phyloP scores from a whole-genome alignment of 2,888 invertebrate species.

The Hoplodrina ambigua region DNA sequence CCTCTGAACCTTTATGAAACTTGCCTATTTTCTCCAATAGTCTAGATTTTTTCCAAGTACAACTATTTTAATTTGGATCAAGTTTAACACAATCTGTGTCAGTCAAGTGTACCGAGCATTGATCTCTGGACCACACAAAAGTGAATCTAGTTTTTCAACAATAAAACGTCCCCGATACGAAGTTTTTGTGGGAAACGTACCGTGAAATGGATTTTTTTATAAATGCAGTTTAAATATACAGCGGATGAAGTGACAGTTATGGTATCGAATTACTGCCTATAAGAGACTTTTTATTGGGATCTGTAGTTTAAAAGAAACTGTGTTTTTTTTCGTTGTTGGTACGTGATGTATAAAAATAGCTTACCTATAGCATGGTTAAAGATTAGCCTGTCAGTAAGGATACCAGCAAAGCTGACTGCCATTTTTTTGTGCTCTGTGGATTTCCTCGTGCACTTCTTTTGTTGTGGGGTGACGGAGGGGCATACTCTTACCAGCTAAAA shows the following conservation, averaged over 20 bases:
- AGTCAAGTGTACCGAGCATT: constrained; percentile 39
- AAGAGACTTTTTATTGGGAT: constrained; percentile 14
- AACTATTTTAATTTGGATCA: constrained; percentile 44
- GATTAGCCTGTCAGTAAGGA: too few relatives aligned
- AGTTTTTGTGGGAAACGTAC: constrained; percentile 55
- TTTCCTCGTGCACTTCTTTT: too few relatives aligned
- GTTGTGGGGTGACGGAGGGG: too few relatives aligned
- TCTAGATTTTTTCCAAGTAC: background rate
- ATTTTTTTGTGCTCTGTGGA: too few relatives aligned
- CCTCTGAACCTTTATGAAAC: too few relatives aligned
- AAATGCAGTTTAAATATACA: constrained; percentile 16
- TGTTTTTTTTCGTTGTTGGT: background rate
- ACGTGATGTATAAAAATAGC: background rate
- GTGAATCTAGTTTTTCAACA: constrained; percentile 58
- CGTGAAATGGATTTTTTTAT: constrained; percentile 58
- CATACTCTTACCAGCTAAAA: too few relatives aligned
- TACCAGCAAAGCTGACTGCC: too few relatives aligned
- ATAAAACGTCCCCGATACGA: constrained; percentile 47
- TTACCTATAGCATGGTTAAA: too few relatives aligned
- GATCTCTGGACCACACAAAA: constrained; percentile 42
- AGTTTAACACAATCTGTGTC: constrained; percentile 40
- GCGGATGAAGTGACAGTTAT: constrained; percentile 44
- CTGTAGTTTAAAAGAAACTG: background rate
- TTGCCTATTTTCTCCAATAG: too few relatives aligned
- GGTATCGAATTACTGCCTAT: constrained; percentile 39